Evolutionary conservation across 2,113 vertebrate species (phyloP), one percentile per base, ranked within the genome.

Genomic region (Nothoprocta perdicaria): DNA sequence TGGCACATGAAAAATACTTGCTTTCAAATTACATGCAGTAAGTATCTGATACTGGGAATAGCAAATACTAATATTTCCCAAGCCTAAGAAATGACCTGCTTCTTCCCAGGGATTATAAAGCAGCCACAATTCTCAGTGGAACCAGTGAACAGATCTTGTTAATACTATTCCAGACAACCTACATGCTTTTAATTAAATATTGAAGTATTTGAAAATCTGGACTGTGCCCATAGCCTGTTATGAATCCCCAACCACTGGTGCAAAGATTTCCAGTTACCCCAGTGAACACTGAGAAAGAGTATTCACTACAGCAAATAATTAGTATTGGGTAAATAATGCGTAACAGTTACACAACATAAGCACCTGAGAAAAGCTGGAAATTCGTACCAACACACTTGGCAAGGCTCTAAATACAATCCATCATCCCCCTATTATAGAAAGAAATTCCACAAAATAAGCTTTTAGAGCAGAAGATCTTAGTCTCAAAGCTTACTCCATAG

Each of bases 41-140:
- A 84, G 76, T 73, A 78, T 18, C 79, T 40, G 86, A 85, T 13
- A 53, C 10, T 48, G 52, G 53, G 41, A 94, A 84, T 16, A 81
- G 72, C 75, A 89, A 89, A 88, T 75, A 77, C 83, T 91, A 53
- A 26, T 76, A 86, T 80, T 61, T 77, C 62, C 41, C 58, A 72
- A 71, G 84, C 61, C 88, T 67, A 45, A 75, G 62, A 94, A 68
- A 73, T 27, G 2, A 89, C 62, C 12, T 82, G 62, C 33, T 35
- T 35, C 52, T 40, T 29, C 33, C 17, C 4, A 43, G n/a, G 58
- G 81, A 79, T 85, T 84, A 60, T 79, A 58, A 38, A 87, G 79
- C 12, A 85, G 81, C 40, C 80, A 82, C 48, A 89, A 38, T 38
- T 76, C 63, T 79, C 79, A 33, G 43, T 22, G 52, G 68, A 93